Evolutionary conservation across 2,113 vertebrate species (phyloP).

Genomic region (Saccopteryx leptura): DNA sequence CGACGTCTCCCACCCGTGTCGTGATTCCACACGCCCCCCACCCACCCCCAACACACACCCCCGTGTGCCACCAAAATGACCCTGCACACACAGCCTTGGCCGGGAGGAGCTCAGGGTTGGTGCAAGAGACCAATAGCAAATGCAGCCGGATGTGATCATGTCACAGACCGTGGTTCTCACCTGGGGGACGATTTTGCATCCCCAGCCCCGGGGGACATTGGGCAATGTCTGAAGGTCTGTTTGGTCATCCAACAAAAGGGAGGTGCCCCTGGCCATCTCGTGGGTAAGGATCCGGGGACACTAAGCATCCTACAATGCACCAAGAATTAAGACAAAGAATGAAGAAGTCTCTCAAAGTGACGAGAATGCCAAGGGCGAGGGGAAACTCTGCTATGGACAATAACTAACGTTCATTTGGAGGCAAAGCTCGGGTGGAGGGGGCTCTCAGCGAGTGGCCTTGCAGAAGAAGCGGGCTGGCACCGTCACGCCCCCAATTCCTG

Average conservation of each 20-base stretch:
- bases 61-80: background rate
- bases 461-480: background rate
- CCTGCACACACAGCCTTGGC: too few species aligned
- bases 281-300: too few species aligned
- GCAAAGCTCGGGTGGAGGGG: too few species aligned
- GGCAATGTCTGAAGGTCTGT: background rate
- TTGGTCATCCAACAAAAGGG: background rate
- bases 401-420: background rate
- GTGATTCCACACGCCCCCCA: background rate
- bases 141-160: rapidly evolving
- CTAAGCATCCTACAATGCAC: background rate
- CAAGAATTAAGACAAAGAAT: background rate
- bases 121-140: background rate
- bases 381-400: background rate
- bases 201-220: rapidly evolving
- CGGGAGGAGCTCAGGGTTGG: too few species aligned
- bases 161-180: background rate
- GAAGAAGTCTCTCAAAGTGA: background rate
- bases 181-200: rapidly evolving
- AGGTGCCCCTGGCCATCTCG: background rate
- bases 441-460: background rate
- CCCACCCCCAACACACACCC: too few species aligned
- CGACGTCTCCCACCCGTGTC: background rate
- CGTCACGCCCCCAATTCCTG: rapidly evolving
- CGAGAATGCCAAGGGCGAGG: background rate